Base-by-base conservation (phyloP, 2,888 invertebrate genomes). In the Campoplex capitator region DNA sequence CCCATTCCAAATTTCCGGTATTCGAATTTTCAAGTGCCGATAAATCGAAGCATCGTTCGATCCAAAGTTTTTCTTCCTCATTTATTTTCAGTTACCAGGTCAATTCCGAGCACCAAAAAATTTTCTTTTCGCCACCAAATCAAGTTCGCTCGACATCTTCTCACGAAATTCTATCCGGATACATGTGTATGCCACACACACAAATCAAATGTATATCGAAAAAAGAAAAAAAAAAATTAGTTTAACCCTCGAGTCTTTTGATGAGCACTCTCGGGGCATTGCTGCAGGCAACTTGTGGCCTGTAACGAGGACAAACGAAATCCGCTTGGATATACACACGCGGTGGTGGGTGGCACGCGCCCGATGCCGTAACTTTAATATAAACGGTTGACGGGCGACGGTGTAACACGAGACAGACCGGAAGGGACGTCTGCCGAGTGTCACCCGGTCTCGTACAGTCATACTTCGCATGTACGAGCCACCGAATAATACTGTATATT, bases 391-490 rank as follows among this genome's bases (percentile, higher is more conserved):
- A 93, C 91, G 89, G 90, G 74, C 82, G 89, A 90, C 90, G 90
- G 90, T 92, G 93, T 93, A 94, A 94, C 92, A 92, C 92, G 92
- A 94, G 93, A 93, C 93, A 92, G 91, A 92, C 93, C 93, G 94
- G 94, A 94, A 94, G 91, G 92, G 92, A 92, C 93, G 92, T 93
- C 92, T 92, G 90, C 91, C 92, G 92, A 93, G 93, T 93, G 94
- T 93, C 92, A 93, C 92, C 92, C 92, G 91, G 91, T 92, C 92
- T 92, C 92, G 91, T 92, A 92, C 92, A 91, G n/a, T 80, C 79
- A 48, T 75, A 51, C 68, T 48, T 48, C 91, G 92, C 92, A 90
- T 45, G 35, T 90, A 87, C 76, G 88, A 23, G 89, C 48, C 70
- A 71, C 42, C 73, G 28, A 68, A 62, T 62, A 79, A 77, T 65